These are phyloP conservation scores for Netelia fuscicornis DNA, from an alignment of 2,888 invertebrate species.

Conservation along the genomic window DNA sequence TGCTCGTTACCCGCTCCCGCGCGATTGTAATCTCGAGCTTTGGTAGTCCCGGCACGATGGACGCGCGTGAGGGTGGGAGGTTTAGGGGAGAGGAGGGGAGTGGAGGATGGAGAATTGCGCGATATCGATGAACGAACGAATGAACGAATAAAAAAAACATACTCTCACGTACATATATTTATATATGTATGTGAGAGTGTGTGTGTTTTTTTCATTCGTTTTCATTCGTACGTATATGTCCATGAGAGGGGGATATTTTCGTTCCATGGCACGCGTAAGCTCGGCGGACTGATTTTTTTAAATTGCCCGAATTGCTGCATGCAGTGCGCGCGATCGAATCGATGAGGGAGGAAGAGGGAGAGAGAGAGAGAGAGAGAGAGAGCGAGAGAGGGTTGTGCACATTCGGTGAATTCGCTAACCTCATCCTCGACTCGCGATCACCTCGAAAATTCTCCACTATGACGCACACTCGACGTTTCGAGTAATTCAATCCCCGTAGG, in stretches of 20 bases:
- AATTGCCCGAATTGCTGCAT: slow-evolving; percentile 46
- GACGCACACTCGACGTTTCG: slow-evolving; percentile 32
- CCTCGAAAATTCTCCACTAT: background rate
- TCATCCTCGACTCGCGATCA: background rate
- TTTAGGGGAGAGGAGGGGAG: background rate
- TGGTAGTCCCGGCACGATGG: slow-evolving; percentile 58
- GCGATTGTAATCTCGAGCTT: slow-evolving; percentile 66
- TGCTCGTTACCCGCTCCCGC: slow-evolving; percentile 50
- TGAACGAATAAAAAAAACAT: slow-evolving; percentile 32
- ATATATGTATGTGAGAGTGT: background rate
- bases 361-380: background rate
- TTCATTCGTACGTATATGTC: background rate
- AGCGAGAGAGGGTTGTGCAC: slow-evolving; percentile 7
- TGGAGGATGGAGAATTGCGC: slow-evolving; percentile 23
- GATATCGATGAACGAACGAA: slow-evolving; percentile 54
- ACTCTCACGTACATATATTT: background rate
- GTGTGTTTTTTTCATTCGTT: too few species aligned
- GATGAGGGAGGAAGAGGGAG: slow-evolving; percentile 2
- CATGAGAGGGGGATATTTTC: background rate
- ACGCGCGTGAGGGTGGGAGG: background rate
- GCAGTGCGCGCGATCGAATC: slow-evolving; percentile 29
- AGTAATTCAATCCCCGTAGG: slow-evolving; percentile 44
- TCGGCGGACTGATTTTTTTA: slow-evolving; percentile 49
- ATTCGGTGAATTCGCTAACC: slow-evolving; percentile 48
- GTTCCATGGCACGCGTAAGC: slow-evolving; percentile 27